A percentile compares a stretch with the other conserved stretches of the same genome.
These are phyloP conservation scores for Eulemur macaco DNA, from an alignment of 2,113 vertebrate genomes.

Conservation along the genomic window DNA sequence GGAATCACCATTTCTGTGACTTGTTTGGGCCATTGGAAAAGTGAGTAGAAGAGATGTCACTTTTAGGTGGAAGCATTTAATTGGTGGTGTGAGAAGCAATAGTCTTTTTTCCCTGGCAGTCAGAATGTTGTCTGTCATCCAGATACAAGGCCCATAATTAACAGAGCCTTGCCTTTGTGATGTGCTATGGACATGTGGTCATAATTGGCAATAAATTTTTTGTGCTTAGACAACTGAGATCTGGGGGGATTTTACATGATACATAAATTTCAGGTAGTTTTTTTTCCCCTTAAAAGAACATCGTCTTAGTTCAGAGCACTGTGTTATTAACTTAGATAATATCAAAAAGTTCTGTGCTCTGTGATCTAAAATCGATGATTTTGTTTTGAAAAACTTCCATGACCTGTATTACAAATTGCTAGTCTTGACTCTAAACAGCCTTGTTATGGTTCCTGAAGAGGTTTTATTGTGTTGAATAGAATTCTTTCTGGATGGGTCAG, in stretches of 20 bases:
- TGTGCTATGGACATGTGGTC: not conserved
- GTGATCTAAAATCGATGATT: not conserved
- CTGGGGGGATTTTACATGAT: not conserved
- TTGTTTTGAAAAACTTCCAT: not conserved
- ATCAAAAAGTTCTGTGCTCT: not conserved
- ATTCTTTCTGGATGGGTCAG: not conserved
- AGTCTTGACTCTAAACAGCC: not conserved
- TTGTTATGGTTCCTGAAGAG: not conserved
- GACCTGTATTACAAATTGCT: not conserved
- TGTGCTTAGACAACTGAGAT: not conserved
- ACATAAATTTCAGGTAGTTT: not conserved
- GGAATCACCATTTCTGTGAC: not conserved
- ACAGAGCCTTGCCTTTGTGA: not conserved
- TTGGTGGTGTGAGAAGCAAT: not conserved
- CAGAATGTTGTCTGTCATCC: not conserved
- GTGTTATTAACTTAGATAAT: not conserved
- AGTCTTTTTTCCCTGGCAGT: not conserved
- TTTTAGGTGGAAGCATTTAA: not conserved
- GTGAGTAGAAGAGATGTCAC: not conserved
- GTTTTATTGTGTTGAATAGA: not conserved
- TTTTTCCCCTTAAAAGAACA: not conserved
- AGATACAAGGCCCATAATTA: not conserved
- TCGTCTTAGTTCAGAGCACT: not conserved
- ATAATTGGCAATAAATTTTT: not conserved
- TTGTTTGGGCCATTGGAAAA: not conserved